Base-by-base conservation (phyloP, 2,113 vertebrate species). In the Aix galericulata region DNA sequence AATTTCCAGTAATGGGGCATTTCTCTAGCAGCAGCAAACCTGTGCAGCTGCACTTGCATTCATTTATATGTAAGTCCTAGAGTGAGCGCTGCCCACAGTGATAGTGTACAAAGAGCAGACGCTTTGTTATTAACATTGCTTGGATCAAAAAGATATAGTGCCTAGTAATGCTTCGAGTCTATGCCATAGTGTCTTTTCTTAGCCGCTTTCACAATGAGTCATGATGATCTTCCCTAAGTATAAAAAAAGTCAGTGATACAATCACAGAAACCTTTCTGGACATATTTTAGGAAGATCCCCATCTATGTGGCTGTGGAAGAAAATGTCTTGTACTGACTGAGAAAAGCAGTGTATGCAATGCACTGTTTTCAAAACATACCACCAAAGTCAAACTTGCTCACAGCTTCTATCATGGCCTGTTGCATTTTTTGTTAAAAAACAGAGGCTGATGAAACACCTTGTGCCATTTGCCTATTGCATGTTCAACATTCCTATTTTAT, bases 21-120 rank as follows among this genome's bases (percentile, higher is more conserved):
- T 58, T 55, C 13, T 84, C 23, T 18, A 44, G n/a, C 6, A 80
- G 25, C 26, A 81, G 7, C 6, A 23, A 17, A 9, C 22, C 38
- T 1, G 0, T 46, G 34, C 63, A 71, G 42, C 21, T 1, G 2
- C 36, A 59, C 13, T 23, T 16, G 15, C 18, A 25, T 27, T n/a
- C 8, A 27, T 26, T 67, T 63, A 22, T 64, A 32, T 77, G 38
- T 8, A 69, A 31, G 46, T 29, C 14, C 13, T 77, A 31, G 4
- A 27, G 29, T 77, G 64, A 27, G 48, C n/a, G 17, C 22, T 71
- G 76, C 77, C 48, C 7, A 7, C 23, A 77, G 86, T 72, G 86
- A 44, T 32, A 56, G 27, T 0, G 0, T 5, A 3, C 2, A 5
- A 44, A 64, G 29, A 88, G n/a, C 71, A 83, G 46, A 53, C 0